Evolutionary conservation across 2,113 vertebrate genomes (phyloP).

Genomic region (Ochotona curzoniae): DNA sequence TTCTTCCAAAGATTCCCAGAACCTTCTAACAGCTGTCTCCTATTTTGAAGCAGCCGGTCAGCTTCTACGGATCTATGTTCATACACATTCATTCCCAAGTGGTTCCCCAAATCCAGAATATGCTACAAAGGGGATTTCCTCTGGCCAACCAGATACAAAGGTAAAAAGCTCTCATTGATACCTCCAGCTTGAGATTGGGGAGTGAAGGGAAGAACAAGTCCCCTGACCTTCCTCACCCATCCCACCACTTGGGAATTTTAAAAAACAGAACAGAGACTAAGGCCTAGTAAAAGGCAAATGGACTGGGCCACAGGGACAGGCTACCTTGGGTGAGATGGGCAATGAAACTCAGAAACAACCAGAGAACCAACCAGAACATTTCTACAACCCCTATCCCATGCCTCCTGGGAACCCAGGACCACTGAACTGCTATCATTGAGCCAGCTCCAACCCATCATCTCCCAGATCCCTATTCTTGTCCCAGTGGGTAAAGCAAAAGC

Average conservation of each 20-base stretch:
- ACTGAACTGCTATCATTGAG: background rate
- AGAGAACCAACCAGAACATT: background rate
- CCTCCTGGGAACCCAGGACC: background rate
- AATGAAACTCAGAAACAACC: background rate
- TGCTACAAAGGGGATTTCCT: background rate
- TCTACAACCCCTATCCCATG: background rate
- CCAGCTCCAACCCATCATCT: background rate
- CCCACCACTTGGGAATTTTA: background rate
- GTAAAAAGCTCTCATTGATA: background rate
- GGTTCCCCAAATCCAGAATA: background rate
- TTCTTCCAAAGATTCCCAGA: background rate
- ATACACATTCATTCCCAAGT: background rate
- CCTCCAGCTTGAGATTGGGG: background rate
- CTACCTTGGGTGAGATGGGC: background rate
- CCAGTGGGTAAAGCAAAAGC: constrained; percentile 3
- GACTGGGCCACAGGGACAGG: background rate
- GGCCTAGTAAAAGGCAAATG: accelerated
- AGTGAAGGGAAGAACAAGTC: background rate
- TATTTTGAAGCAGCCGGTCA: background rate
- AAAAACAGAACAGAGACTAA: background rate
- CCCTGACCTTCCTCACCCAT: background rate
- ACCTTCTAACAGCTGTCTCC: background rate
- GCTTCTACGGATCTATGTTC: background rate
- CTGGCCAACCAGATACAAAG: background rate
- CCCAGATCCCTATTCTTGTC: background rate